A percentile compares a stretch with the other conserved stretches of the same genome.
phyloP scores from a whole-genome alignment of 2,888 invertebrate genomes.

The Campaea margaritaria region DNA sequence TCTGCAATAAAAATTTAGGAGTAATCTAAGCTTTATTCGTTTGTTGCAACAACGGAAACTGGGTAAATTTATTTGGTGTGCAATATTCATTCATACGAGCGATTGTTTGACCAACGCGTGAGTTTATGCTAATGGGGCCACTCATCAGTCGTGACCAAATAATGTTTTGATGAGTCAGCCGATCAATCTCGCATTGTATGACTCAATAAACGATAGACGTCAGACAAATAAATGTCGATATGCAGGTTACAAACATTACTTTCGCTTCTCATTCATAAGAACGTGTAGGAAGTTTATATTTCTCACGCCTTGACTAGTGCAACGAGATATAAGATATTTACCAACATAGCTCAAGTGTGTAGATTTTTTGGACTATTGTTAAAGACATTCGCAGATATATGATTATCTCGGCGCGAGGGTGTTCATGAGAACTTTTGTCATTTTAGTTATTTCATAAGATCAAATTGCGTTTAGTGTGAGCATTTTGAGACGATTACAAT shows the following conservation, averaged over 20 bases:
- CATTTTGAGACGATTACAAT: slow-evolving; percentile 31
- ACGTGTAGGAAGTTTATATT: slow-evolving; percentile 44
- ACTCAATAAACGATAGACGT: slow-evolving; percentile 31
- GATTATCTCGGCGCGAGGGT: slow-evolving; percentile 38
- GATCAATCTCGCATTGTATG: slow-evolving; percentile 39
- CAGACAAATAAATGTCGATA: slow-evolving; percentile 33
- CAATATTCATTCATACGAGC: slow-evolving; percentile 41
- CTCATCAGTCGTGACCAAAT: slow-evolving; percentile 46
- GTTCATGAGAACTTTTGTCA: slow-evolving; percentile 46
- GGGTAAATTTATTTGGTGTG: slow-evolving; percentile 46
- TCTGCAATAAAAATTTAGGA: slow-evolving; percentile 18
- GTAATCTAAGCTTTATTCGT: slow-evolving; percentile 25
- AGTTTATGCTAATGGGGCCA: slow-evolving; percentile 44
- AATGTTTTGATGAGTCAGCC: slow-evolving; percentile 55
- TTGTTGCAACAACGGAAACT: slow-evolving; percentile 50
- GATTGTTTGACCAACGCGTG: slow-evolving; percentile 34
- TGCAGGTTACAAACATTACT: slow-evolving; percentile 35
- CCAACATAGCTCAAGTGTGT: slow-evolving; percentile 41
- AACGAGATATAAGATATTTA: slow-evolving; percentile 38
- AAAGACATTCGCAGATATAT: slow-evolving; percentile 37
- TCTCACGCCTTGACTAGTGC: slow-evolving; percentile 44
- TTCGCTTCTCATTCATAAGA: slow-evolving; percentile 44
- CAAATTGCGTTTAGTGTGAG: slow-evolving; percentile 38
- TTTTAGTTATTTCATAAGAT: slow-evolving; percentile 42
- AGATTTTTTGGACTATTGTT: slow-evolving; percentile 45